Conservation (phyloP, 2,888 invertebrate genomes). For the Catocala nupta region DNA sequence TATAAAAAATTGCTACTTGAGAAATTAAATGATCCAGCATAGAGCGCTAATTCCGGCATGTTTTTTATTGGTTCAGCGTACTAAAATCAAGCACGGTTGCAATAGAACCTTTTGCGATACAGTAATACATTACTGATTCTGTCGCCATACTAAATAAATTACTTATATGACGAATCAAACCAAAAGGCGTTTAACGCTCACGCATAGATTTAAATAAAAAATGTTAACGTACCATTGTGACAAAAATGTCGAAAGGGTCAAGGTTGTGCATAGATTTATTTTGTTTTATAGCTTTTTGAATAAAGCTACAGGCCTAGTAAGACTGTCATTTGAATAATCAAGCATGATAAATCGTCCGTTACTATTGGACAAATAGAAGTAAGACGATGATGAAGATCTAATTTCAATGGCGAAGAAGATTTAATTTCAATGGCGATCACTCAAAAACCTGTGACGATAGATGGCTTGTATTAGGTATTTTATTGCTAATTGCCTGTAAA, state of each 20-base stretch:
- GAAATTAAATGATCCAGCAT: no score
- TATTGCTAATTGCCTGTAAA: no score
- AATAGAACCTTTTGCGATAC: slow-evolving; percentile 4
- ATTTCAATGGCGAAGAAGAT: no score
- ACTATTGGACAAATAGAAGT: neutral
- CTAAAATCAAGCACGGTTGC: neutral
- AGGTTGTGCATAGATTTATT: slow-evolving; percentile 25
- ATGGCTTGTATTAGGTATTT: no score
- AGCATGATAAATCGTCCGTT: slow-evolving; percentile 2
- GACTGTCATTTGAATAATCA: neutral
- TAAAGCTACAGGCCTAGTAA: neutral
- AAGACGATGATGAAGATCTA: no score
- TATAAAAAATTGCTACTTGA: no score
- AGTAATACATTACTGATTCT: slow-evolving; percentile 20
- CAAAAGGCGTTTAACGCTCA: slow-evolving; percentile 15
- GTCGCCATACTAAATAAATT: slow-evolving; percentile 20
- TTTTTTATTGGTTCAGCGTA: neutral
- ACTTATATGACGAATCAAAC: slow-evolving; percentile 19
- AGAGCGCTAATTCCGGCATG: no score
- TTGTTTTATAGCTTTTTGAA: slow-evolving; percentile 4
- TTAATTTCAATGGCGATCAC: no score
- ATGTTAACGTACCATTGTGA: slow-evolving; percentile 19
- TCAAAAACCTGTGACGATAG: no score
- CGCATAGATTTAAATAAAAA: slow-evolving; percentile 13
- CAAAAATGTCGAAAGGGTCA: slow-evolving; percentile 37